Evolutionary conservation across 2,888 invertebrate genomes (phyloP).

Genomic region (Lasioglossum zephyrum): DNA sequence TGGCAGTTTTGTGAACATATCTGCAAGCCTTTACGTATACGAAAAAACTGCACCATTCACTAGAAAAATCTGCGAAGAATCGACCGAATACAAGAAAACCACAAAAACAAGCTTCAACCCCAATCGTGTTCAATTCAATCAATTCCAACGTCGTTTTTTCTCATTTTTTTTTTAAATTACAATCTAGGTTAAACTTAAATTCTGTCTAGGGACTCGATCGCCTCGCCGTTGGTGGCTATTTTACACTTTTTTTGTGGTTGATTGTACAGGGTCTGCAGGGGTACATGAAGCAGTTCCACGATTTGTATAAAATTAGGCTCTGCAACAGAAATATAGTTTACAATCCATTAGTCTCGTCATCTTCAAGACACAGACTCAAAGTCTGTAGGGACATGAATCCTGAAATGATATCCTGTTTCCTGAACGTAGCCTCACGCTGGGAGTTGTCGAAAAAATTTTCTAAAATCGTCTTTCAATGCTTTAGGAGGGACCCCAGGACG

Average conservation of each 20-base stretch:
- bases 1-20: conserved; percentile 36
- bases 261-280: conserved; percentile 92
- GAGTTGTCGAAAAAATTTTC: not conserved
- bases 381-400: not conserved
- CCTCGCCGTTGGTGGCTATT: conserved; percentile 83
- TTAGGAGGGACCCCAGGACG: not conserved
- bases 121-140: conserved; percentile 45
- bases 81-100: conserved; percentile 49
- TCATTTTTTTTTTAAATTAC: conserved; percentile 50
- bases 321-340: conserved; percentile 84
- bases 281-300: conserved; percentile 94
- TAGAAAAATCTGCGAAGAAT: conserved; percentile 42
- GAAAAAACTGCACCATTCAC: conserved; percentile 43
- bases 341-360: not conserved
- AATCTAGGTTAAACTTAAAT: conserved; percentile 73
- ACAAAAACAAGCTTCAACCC: conserved; percentile 41
- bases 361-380: not conserved
- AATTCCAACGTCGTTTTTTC: conserved; percentile 52
- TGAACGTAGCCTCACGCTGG: not conserved
- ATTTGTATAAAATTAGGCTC: conserved; percentile 93
- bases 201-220: conserved; percentile 79
- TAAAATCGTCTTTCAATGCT: not conserved
- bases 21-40: conserved; percentile 39
- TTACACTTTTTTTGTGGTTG: conserved; percentile 85
- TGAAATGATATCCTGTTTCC: not conserved